Conservation (phyloP, 2,888 invertebrate genomes). For the Cryptosula pallasiana region DNA sequence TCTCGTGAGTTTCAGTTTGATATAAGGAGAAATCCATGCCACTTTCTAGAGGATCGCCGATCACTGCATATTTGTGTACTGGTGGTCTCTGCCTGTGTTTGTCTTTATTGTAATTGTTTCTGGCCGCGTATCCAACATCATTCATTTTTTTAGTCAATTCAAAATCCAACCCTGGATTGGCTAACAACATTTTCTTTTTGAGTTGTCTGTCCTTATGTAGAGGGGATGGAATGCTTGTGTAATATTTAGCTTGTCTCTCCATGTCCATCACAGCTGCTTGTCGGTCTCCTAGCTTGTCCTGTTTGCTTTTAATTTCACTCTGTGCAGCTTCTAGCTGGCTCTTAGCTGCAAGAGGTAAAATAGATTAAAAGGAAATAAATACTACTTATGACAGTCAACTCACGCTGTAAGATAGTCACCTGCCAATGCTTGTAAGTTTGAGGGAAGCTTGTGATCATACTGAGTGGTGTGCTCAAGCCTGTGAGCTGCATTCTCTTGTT, state of each 20-base stretch:
- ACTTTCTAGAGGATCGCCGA: constrained; percentile 18
- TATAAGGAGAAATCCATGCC: constrained; percentile 22
- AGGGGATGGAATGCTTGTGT: background rate
- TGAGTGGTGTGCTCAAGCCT: background rate
- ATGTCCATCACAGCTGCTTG: constrained; percentile 5
- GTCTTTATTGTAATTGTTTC: constrained; percentile 17
- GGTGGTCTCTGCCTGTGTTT: constrained; percentile 20
- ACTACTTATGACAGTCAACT: too few relatives aligned
- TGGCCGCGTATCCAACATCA: background rate
- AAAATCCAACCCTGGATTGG: constrained; percentile 5
- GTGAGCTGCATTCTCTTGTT: background rate
- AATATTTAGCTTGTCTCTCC: constrained; percentile 12
- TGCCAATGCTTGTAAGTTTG: background rate
- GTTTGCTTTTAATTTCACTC: background rate
- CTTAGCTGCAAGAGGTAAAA: constrained; percentile 9
- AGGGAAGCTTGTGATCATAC: constrained; percentile 19
- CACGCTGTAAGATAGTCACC: too few relatives aligned
- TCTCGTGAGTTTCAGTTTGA: constrained; percentile 17
- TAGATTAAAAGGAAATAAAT: too few relatives aligned
- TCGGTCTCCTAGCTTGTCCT: background rate
- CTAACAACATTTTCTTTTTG: constrained; percentile 11
- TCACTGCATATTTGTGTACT: constrained; percentile 9
- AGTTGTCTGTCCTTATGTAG: background rate
- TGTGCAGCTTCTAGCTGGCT: background rate
- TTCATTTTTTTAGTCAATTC: constrained; percentile 20